Base-by-base conservation (phyloP, 2,888 invertebrate species). In the Troides oblongomaculatus region DNA sequence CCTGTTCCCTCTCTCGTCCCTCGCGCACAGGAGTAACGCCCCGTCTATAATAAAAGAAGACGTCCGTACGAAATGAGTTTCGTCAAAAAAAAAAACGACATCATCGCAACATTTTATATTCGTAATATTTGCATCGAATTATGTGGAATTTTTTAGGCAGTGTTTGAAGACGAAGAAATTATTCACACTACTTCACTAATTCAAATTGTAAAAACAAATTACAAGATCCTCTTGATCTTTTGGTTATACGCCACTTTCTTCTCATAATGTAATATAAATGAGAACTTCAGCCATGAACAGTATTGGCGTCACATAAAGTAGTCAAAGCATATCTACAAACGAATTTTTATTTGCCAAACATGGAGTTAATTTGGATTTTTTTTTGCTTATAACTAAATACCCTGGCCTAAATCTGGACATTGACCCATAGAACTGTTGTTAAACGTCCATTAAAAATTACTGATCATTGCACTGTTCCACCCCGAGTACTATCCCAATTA, bases 11-110 rank as follows among this genome's bases (percentile, higher is more conserved):
- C 73, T 66, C 63, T 68, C 75, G 69, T 79, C 76, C 75, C 78
- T 73, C 76, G 78, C 77, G 61, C 80, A 71, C 76, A 23, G 61
- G 30, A 60, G 69, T 53, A 73, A 78, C 74, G 69, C 65, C 74
- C 76, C 78, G 76, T 77, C 77, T 69, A 68, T 84, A 87, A 86
- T 87, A 88, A 85, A 88, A 87, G 84, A 85, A 88, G 87, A 88
- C 81, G 83, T 83, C 74, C 79, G 77, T 75, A 78, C 75, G 78
- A 85, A 87, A 89, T 87, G 80, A 85, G 85, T 81, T 88, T 83
- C 86, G 80, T 75, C 78, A 84, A 84, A 88, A 30, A 84, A 88
- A 85, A 84, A 81, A 75, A 75, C 21, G 21, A 71, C 68, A 68
- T 56, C 66, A 74, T 72, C 75, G 71, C 73, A 75, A 75, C 78